phyloP scores from a whole-genome alignment of 2,888 invertebrate species.

The Eupeodes luniger region DNA sequence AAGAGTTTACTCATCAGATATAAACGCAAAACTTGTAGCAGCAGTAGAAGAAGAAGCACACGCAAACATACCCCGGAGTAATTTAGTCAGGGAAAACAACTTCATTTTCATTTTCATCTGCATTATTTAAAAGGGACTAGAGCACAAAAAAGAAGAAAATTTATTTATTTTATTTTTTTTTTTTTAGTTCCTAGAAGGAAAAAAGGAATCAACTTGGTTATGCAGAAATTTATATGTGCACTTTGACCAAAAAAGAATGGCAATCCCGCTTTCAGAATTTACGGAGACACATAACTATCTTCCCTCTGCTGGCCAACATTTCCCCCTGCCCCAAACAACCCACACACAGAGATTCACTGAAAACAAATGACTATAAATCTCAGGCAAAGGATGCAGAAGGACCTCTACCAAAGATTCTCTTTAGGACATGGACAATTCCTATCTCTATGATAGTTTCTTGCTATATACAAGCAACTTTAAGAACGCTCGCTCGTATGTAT shows the following conservation, averaged over 20 bases:
- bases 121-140: conserved; percentile 59
- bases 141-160: neutral
- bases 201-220: conserved; percentile 57
- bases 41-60: conserved; percentile 27
- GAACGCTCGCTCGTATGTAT: conserved; percentile 11
- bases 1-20: conserved; percentile 67
- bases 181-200: neutral
- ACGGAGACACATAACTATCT: conserved; percentile 25
- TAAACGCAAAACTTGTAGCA: conserved; percentile 45
- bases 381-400: conserved; percentile 25
- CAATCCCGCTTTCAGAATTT: conserved; percentile 57
- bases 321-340: neutral
- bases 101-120: conserved; percentile 72
- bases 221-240: conserved; percentile 71
- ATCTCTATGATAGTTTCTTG: neutral
- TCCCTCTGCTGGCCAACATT: neutral
- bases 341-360: conserved; percentile 11
- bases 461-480: conserved; percentile 25
- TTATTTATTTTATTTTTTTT: too few relatives aligned
- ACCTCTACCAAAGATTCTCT: conserved; percentile 29
- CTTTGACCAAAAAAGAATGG: conserved; percentile 67
- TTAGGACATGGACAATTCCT: conserved; percentile 13
- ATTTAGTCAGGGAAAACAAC: conserved; percentile 56
- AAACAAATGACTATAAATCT: conserved; percentile 73
- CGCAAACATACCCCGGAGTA: conserved; percentile 3